These are phyloP conservation scores for Lysandra bellargus DNA, from an alignment of 2,888 invertebrate species.

Conservation along the genomic window DNA sequence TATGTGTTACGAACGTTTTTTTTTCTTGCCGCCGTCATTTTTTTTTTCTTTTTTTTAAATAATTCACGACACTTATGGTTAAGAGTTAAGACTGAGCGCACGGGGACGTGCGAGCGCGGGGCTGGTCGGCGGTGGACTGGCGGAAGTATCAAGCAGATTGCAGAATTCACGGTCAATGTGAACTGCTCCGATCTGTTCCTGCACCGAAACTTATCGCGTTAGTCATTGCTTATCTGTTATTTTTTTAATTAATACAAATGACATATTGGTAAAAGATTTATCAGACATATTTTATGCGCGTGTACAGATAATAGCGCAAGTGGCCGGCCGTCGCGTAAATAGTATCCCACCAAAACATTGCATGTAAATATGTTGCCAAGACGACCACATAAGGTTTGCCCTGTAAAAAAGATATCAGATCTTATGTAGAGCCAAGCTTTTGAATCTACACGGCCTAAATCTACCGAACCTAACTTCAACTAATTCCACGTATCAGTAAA, in stretches of 20 bases:
- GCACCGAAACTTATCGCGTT: conserved; percentile 45
- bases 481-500: too few relatives aligned
- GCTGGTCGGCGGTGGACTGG: conserved; percentile 65
- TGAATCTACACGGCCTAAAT: too few relatives aligned
- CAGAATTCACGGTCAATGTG: conserved; percentile 65
- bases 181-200: conserved; percentile 51
- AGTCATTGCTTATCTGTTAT: not conserved
- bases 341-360: too few relatives aligned
- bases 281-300: not conserved
- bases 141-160: conserved; percentile 41
- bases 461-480: too few relatives aligned
- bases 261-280: not conserved
- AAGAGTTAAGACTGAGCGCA: conserved; percentile 46
- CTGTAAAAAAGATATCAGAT: too few relatives aligned
- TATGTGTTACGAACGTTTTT: conserved; percentile 70
- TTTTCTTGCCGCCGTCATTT: conserved; percentile 47
- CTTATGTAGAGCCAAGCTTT: too few relatives aligned
- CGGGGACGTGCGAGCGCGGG: conserved; percentile 66
- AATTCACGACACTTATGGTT: conserved; percentile 42
- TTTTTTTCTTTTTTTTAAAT: conserved; percentile 41
- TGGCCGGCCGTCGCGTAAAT: not conserved
- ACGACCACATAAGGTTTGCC: too few relatives aligned
- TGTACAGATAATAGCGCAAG: not conserved
- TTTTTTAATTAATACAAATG: conserved; percentile 11
- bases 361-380: too few relatives aligned